Evolutionary conservation across 2,113 vertebrate species (phyloP).

Genomic region (Shinisaurus crocodilurus): DNA sequence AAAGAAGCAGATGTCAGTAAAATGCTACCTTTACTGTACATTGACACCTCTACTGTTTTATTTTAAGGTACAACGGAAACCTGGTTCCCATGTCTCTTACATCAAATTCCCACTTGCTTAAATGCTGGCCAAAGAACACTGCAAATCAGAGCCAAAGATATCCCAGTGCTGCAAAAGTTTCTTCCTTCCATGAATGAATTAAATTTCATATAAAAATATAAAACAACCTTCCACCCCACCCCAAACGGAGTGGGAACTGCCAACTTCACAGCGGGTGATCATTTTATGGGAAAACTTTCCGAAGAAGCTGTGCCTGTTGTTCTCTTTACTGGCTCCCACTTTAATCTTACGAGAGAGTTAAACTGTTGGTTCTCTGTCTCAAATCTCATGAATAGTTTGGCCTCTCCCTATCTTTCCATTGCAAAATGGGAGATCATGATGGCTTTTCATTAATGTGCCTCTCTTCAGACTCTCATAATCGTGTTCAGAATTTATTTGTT

Average conservation of each 20-base stretch:
- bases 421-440: background rate
- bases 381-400: background rate
- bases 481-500: background rate
- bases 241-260: background rate
- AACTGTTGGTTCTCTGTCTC: background rate
- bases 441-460: background rate
- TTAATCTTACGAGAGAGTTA: background rate
- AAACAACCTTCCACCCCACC: background rate
- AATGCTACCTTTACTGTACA: background rate
- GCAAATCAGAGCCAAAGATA: background rate
- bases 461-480: background rate
- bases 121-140: background rate
- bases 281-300: background rate
- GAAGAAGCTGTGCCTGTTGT: background rate
- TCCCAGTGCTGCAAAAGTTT: background rate
- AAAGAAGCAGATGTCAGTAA: background rate
- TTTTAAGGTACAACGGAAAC: background rate
- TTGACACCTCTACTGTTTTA: background rate
- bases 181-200: background rate
- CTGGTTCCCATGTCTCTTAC: background rate
- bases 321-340: background rate
- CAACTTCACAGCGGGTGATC: background rate
- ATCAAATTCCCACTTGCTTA: too few relatives aligned
- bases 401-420: background rate
- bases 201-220: background rate